phyloP scores from a whole-genome alignment of 2,888 invertebrate genomes.

The Dexiosoma caninum region DNA sequence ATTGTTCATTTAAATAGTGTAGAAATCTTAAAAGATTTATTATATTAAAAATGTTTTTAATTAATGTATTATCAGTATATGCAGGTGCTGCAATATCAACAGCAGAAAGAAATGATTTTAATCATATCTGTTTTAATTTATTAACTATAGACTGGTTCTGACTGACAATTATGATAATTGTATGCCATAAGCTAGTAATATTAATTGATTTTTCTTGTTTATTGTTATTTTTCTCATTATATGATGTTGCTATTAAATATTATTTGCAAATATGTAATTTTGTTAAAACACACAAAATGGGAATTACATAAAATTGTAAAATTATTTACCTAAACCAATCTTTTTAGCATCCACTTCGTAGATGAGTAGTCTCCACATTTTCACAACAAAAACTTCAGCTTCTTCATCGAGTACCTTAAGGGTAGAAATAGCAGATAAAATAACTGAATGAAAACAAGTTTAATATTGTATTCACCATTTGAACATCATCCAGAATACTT shows the following conservation, averaged over 20 bases:
- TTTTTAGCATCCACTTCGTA: conserved; percentile 99
- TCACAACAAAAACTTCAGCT: conserved; percentile 99
- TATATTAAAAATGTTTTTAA: conserved; percentile 6
- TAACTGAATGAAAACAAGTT: background rate
- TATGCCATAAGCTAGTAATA: conserved; percentile 18
- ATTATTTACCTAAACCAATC: conserved; percentile 89
- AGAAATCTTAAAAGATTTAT: conserved; percentile 48
- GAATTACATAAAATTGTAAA: conserved; percentile 53
- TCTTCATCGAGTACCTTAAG: conserved; percentile 98
- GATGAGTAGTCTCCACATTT: conserved; percentile 99
- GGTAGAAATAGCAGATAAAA: background rate
- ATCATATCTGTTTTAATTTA: conserved; percentile 2
- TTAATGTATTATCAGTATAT: conserved; percentile 16
- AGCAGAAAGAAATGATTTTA: conserved; percentile 15
- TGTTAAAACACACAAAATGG: conserved; percentile 63
- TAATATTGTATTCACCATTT: conserved; percentile 87
- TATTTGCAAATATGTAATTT: conserved; percentile 62
- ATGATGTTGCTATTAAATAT: conserved; percentile 47
- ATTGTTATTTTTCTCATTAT: conserved; percentile 24
- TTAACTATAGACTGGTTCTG: background rate
- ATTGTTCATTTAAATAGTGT: conserved; percentile 29
- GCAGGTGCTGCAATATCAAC: conserved; percentile 10
- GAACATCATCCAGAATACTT: conserved; percentile 97
- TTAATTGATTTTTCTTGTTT: conserved; percentile 16
- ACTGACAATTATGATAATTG: conserved; percentile 1